Conservation (phyloP, 2,888 invertebrate genomes). For the Napeogenes inachia region DNA sequence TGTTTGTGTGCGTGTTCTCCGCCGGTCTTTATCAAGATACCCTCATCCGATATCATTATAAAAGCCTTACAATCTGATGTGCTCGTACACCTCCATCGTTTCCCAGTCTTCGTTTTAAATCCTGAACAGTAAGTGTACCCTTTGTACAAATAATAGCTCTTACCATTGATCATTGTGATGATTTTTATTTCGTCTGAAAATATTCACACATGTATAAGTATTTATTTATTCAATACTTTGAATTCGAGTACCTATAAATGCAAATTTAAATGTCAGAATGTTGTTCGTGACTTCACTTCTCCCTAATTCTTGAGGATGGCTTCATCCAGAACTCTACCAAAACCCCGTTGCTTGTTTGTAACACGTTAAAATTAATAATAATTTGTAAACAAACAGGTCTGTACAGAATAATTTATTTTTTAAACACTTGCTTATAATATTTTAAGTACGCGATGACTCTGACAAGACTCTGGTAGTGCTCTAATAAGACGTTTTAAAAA, state of each 20-base stretch:
- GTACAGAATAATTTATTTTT: too few relatives aligned
- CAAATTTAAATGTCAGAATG: too few relatives aligned
- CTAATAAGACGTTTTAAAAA: too few relatives aligned
- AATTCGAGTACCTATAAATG: background rate
- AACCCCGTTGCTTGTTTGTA: too few relatives aligned
- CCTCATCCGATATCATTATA: constrained; percentile 28
- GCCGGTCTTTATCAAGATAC: constrained; percentile 9
- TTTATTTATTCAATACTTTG: background rate
- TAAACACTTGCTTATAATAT: too few relatives aligned
- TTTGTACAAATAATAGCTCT: constrained; percentile 33
- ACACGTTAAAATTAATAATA: too few relatives aligned
- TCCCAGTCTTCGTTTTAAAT: constrained; percentile 20
- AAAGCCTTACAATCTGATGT: constrained; percentile 35
- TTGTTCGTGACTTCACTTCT: too few relatives aligned
- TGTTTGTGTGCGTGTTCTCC: constrained; percentile 33
- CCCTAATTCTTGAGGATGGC: too few relatives aligned
- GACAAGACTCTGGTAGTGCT: too few relatives aligned
- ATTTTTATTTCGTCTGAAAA: constrained; percentile 29
- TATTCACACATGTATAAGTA: background rate
- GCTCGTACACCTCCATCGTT: constrained; percentile 39
- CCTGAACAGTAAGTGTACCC: constrained; percentile 36
- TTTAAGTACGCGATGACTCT: too few relatives aligned
- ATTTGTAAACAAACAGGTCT: too few relatives aligned
- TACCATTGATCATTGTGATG: constrained; percentile 35
- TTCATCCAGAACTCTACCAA: too few relatives aligned